Evolutionary conservation across 2,113 vertebrate genomes (phyloP).

Genomic region (Dissostichus mawsoni): DNA sequence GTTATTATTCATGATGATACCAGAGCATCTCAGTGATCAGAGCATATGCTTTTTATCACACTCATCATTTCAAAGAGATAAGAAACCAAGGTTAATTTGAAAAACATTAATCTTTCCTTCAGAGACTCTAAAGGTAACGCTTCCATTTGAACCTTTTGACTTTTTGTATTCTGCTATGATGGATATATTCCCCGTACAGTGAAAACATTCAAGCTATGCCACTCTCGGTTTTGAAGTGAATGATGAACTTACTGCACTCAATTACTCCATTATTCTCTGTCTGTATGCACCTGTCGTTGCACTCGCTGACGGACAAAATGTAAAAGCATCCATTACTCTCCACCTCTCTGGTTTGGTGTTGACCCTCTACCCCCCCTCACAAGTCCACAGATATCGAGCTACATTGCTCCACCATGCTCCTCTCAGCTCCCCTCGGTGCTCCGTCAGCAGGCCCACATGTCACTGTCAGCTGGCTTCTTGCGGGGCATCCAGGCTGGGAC

Average conservation of each 20-base stretch:
- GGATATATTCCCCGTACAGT: conserved; percentile 42
- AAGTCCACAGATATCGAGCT: conserved; percentile 61
- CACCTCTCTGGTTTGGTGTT: conserved; percentile 20
- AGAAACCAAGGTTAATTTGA: conserved; percentile 41
- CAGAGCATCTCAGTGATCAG: conserved; percentile 11
- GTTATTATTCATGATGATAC: conserved; percentile 41
- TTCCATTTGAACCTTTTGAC: conserved; percentile 23
- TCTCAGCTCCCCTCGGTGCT: conserved; percentile 27
- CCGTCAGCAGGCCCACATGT: conserved; percentile 68
- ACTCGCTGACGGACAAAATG: conserved; percentile 32
- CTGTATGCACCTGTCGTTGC: conserved; percentile 44
- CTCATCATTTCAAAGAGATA: conserved; percentile 32
- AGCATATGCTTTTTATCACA: conserved; percentile 20
- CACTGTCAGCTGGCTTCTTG: conserved; percentile 57
- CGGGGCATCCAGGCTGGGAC: conserved; percentile 34
- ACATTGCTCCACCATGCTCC: conserved; percentile 24
- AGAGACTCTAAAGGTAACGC: conserved; percentile 11
- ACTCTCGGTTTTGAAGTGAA: conserved; percentile 45
- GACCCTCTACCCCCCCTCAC: conserved; percentile 33
- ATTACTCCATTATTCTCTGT: conserved; percentile 39
- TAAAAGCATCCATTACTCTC: conserved; percentile 41
- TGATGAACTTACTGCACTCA: conserved; percentile 53
- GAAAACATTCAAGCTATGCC: conserved; percentile 48
- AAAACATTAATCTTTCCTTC: conserved; percentile 20
- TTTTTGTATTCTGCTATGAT: conserved; percentile 23